Conservation (phyloP, 2,888 invertebrate species). For the Hyposoter dolosus region DNA sequence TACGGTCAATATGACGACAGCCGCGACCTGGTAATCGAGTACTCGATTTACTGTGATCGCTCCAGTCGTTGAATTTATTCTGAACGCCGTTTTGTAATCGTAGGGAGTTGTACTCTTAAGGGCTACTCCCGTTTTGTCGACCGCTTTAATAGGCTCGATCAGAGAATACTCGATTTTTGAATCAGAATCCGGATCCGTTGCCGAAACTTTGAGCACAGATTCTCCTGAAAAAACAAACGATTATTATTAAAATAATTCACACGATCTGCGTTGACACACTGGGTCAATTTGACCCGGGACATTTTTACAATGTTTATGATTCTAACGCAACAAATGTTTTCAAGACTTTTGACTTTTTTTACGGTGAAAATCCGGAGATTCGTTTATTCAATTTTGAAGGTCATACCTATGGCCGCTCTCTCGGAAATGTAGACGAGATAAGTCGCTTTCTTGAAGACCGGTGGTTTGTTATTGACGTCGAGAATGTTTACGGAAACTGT, state of each 20-base stretch:
- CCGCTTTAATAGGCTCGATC: constrained; percentile 89
- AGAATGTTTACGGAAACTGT: constrained; percentile 90
- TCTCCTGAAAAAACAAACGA: constrained; percentile 82
- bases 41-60: constrained; percentile 89
- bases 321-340: too few species aligned
- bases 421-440: constrained; percentile 91
- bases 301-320: not conserved
- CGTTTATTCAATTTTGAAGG: not conserved
- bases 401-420: constrained; percentile 87
- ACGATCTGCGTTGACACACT: not conserved
- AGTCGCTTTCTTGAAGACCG: constrained; percentile 89
- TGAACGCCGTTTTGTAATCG: constrained; percentile 89
- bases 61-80: constrained; percentile 90
- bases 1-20: constrained; percentile 90
- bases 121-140: constrained; percentile 91
- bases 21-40: constrained; percentile 90
- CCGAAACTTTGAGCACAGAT: constrained; percentile 88
- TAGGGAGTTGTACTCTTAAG: constrained; percentile 87
- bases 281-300: not conserved
- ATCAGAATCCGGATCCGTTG: constrained; percentile 90
- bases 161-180: constrained; percentile 90
- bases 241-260: not conserved
- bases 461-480: constrained; percentile 94
- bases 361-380: not conserved
- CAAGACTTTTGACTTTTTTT: not conserved